Percentiles rank a stretch among this genome's conserved stretches.
These are phyloP conservation scores for Dicrostonyx torquatus DNA, from an alignment of 2,797 vertebrate genomes.

Conservation along the genomic window DNA sequence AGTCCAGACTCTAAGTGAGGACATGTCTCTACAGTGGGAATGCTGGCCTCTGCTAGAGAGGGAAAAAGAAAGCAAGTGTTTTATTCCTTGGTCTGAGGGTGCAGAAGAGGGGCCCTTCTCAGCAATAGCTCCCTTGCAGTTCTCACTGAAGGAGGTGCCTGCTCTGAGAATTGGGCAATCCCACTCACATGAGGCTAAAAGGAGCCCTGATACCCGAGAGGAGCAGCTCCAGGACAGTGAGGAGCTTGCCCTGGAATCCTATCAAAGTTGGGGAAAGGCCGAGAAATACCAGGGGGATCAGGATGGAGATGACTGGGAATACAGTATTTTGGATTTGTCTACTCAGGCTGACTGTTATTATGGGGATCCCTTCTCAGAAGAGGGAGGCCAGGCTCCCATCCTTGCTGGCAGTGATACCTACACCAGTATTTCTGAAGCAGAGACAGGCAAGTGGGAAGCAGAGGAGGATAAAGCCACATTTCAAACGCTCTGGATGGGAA, in stretches of 20 bases:
- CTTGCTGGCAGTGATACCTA: not conserved
- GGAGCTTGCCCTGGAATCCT: not conserved
- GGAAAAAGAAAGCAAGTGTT: not conserved
- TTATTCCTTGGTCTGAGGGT: not conserved
- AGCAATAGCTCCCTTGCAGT: not conserved
- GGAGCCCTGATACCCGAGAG: not conserved
- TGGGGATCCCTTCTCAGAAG: not conserved
- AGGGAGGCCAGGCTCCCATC: slow-evolving; percentile 29
- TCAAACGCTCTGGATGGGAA: not conserved
- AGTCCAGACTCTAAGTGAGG: not conserved
- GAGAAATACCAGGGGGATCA: not conserved
- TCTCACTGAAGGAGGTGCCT: not conserved
- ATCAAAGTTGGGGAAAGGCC: not conserved
- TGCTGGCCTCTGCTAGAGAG: not conserved
- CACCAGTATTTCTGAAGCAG: not conserved
- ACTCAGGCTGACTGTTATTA: not conserved
- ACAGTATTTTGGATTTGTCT: not conserved
- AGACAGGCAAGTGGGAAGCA: not conserved
- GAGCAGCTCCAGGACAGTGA: not conserved
- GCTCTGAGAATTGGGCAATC: not conserved
- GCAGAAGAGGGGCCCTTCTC: not conserved
- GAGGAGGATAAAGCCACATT: not conserved
- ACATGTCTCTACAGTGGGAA: not conserved
- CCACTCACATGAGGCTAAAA: not conserved
- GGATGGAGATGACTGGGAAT: not conserved